These are phyloP conservation scores for Craseonycteris thonglongyai DNA, from an alignment of 2,113 vertebrate genomes.

Conservation along the genomic window DNA sequence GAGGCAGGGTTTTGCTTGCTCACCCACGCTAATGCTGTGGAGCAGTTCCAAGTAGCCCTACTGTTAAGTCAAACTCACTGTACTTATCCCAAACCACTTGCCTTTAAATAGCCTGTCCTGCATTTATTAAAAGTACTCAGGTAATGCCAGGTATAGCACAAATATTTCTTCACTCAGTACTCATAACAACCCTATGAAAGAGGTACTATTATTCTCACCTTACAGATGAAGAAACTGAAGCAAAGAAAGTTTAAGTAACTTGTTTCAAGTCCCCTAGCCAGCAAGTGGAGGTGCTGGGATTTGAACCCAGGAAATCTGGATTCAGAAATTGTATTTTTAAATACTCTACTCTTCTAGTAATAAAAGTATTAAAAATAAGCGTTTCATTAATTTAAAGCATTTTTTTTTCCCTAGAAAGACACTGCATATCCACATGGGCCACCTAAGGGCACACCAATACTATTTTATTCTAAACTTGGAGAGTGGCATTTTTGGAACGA, in stretches of 20 bases:
- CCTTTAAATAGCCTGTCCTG: neutral
- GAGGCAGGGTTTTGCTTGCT: neutral
- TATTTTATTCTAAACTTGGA: neutral
- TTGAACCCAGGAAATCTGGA: neutral
- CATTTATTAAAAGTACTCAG: neutral
- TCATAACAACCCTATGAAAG: neutral
- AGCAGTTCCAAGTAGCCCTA: neutral
- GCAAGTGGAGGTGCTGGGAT: neutral
- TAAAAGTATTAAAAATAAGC: neutral
- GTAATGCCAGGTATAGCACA: neutral
- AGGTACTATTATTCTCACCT: neutral
- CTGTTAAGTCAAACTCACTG: neutral
- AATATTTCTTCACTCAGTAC: neutral
- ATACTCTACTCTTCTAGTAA: neutral
- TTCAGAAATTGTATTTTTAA: neutral
- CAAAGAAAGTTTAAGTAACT: neutral
- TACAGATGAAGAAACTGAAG: neutral
- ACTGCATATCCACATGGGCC: neutral
- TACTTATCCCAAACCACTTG: neutral
- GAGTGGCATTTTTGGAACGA: neutral
- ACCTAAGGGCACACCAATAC: neutral
- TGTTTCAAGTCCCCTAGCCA: neutral
- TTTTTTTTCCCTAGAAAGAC: neutral
- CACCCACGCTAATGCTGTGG: neutral
- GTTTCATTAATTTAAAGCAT: neutral